phyloP scores from a whole-genome alignment of 2,888 invertebrate genomes.

The Leucoma salicis region DNA sequence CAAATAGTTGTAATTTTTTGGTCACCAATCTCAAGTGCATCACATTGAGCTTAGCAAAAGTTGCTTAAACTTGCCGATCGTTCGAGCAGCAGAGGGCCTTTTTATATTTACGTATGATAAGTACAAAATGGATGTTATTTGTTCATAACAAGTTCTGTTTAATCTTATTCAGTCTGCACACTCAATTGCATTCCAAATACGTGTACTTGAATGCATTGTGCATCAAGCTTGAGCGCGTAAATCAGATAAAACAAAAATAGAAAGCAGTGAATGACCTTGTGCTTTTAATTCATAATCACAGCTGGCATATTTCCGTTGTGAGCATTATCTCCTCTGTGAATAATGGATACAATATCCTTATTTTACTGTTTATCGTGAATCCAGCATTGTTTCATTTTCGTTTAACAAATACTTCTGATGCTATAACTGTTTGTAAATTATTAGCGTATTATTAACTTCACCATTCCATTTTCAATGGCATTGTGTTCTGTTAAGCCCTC shows the following conservation, averaged over 20 bases:
- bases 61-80: too few species aligned
- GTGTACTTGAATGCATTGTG: conserved; percentile 21
- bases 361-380: neutral
- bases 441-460: too few species aligned
- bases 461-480: too few species aligned
- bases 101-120: too few species aligned
- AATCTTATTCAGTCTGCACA: conserved; percentile 2
- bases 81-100: too few species aligned
- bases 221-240: conserved; percentile 24
- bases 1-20: too few species aligned
- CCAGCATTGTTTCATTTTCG: neutral
- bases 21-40: too few species aligned
- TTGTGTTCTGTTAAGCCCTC: too few species aligned
- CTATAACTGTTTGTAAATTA: neutral
- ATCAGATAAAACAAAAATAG: conserved; percentile 22
- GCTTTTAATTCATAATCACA: conserved; percentile 6
- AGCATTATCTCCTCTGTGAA: neutral
- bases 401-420: neutral
- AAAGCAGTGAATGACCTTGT: conserved; percentile 17
- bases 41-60: too few species aligned
- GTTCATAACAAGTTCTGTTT: neutral
- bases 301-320: neutral
- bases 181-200: conserved; percentile 26
- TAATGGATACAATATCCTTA: neutral
- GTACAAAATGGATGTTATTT: neutral